Evolutionary conservation across 2,797 vertebrate species (phyloP).

Genomic region (Aldrovandia affinis): DNA sequence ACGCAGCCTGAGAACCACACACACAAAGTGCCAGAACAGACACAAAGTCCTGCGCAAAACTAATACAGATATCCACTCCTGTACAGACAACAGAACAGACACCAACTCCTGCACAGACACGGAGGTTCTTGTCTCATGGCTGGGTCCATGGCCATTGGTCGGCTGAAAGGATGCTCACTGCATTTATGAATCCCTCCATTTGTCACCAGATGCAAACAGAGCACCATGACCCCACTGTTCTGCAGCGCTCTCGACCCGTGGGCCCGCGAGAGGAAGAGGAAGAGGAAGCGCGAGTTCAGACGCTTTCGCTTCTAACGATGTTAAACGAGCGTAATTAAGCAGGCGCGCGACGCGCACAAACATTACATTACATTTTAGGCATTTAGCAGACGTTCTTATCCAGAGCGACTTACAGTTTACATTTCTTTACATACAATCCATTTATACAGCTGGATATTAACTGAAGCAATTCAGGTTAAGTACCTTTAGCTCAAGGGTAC

Average conservation of each 20-base stretch:
- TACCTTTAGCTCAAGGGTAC: no score
- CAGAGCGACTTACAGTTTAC: no score
- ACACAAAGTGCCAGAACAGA: background rate
- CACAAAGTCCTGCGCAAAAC: no score
- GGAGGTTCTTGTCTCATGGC: background rate
- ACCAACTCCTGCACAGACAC: no score
- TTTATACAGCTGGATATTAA: no score
- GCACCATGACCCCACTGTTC: background rate
- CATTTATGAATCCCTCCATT: background rate
- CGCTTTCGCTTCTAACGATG: slow-evolving; percentile 4
- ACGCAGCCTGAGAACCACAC: background rate
- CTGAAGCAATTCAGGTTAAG: no score
- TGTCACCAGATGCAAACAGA: background rate
- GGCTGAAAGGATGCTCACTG: background rate
- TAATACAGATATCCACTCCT: no score
- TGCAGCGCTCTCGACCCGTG: background rate
- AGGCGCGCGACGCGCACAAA: no score
- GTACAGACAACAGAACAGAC: background rate
- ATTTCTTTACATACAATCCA: no score
- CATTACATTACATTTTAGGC: no score
- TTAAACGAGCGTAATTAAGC: slow-evolving; percentile 24
- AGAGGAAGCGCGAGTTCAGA: background rate
- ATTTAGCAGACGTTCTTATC: no score
- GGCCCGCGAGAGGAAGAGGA: background rate
- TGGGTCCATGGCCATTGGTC: no score